Evolutionary conservation across 1,140 invertebrate species (phyloP), one percentile per base, ranked within the genome.

Genomic region (Papilio polyxenes): DNA sequence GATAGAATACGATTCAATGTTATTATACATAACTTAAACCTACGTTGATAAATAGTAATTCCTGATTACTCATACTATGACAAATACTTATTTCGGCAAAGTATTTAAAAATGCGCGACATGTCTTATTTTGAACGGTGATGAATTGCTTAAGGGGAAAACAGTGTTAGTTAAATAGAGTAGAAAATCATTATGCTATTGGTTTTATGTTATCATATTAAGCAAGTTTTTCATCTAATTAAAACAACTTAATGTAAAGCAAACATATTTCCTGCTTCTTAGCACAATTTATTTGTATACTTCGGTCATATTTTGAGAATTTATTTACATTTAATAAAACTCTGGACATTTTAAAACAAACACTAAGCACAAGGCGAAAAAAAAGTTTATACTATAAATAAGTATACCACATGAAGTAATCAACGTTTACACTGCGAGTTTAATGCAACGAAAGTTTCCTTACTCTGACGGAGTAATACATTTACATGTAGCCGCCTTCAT

Each of bases 401-500:
- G 10, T 5, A 59, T 9, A 23, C 48, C 11, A 49, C 20, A 80
- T 80, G 78, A 80, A 80, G 59, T 13, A 59, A 20, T 80, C 78
- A 80, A 69, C 13, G 37, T 79, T n/a, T 77, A 53, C 13, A 17
- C 13, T 11, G 51, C 59, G 59, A 53, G n/a, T n/a, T 13, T 79
- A 65, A 79, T 31, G 23, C 77, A 37, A 59, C 44, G 15, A 65
- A 62, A 65, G 56, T 79, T 65, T 79, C 56, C 77, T 79, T 48
- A 56, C 59, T 69, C 79, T 81, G 77, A 76, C 74, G 62, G 56
- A 80, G 65, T 76, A 84, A 74, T 79, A 83, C 79, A 87, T 85
- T 85, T 84, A 77, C 84, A 88, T 88, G 82, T 75, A 72, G 84
- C 85, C 86, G 85, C 84, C 82, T 82, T 87, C 83, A 88, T 88